Conservation (phyloP, 2,113 vertebrate species). For the Thalassoma bifasciatum region DNA sequence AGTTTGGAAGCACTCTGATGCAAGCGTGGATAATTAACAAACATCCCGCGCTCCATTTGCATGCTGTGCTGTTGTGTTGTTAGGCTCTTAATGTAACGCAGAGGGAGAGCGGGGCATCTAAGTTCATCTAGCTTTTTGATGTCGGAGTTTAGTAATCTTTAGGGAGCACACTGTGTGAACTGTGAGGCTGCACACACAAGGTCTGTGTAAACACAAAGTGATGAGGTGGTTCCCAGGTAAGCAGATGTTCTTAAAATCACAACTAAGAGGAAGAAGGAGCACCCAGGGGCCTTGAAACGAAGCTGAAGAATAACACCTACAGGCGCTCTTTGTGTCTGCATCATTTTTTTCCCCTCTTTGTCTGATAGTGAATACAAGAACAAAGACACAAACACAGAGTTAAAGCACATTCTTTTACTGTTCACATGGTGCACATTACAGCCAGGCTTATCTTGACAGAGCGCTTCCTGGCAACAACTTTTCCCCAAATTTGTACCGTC, state of each 20-base stretch:
- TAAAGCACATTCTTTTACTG: slow-evolving; percentile 15
- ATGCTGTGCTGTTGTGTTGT: slow-evolving; percentile 35
- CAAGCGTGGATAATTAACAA: slow-evolving; percentile 58
- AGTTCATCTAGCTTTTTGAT: slow-evolving; percentile 32
- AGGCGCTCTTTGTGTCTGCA: slow-evolving; percentile 1
- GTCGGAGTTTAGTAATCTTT: slow-evolving; percentile 15
- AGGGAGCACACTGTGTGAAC: slow-evolving; percentile 29
- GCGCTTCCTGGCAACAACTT: slow-evolving; percentile 28
- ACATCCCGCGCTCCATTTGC: slow-evolving; percentile 45
- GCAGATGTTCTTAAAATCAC: slow-evolving; percentile 50
- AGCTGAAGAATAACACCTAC: slow-evolving; percentile 18
- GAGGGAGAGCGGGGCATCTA: slow-evolving; percentile 5
- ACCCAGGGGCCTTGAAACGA: slow-evolving; percentile 15
- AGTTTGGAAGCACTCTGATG: slow-evolving; percentile 15
- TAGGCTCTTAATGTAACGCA: not conserved
- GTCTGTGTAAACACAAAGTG: slow-evolving; percentile 28
- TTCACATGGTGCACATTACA: slow-evolving; percentile 29
- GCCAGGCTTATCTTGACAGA: slow-evolving; percentile 26
- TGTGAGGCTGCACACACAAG: slow-evolving; percentile 16
- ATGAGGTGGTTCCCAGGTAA: slow-evolving; percentile 36
- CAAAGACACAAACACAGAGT: slow-evolving; percentile 21
- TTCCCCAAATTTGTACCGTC: not conserved
- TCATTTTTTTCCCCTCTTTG: slow-evolving; percentile 29
- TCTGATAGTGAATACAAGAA: slow-evolving; percentile 9
- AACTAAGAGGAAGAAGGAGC: slow-evolving; percentile 19